Evolutionary conservation across 2,888 invertebrate species (phyloP), one percentile per base, ranked within the genome.

Genomic region (Trachelus stipa): DNA sequence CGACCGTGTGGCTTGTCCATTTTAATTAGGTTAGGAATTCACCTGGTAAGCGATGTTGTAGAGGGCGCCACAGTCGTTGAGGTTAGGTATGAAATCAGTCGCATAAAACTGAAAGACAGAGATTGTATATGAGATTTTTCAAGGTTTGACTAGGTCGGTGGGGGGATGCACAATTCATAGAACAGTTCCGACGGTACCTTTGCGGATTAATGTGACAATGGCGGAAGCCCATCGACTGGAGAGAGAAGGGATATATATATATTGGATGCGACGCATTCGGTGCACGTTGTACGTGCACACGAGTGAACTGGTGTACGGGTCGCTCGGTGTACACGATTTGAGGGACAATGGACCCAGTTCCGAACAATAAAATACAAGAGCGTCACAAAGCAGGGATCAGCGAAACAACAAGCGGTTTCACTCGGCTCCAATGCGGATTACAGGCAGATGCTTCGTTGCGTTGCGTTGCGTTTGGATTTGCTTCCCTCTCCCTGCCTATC

Each of bases 351-450:
- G 84, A 77, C 80, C 79, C 85, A 86, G 85, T 86, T 84, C 85
- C 85, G 88, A 87, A 89, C 89, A 88, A 86, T 87, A 86, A 83
- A 82, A 86, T 85, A 88, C 86, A 89, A 88, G 87, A 88, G 87
- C 85, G 83, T 87, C 82, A 89, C 89, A 89, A 89, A 88, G 85
- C 87, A 74, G 86, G 89, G 89, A 88, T 88, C 88, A 88, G 84
- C 88, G 86, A 88, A 89, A 89, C 89, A 89, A 89, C 88, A 86
- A 85, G 86, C 87, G 88, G 88, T 89, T 89, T 89, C 89, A 88
- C 89, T 86, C 85, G 83, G 81, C 83, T 84, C 83, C 83, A 82
- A 83, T 87, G 85, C 73, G 83, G 88, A 88, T 89, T 89, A 89
- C 89, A 85, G 87, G 88, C 89, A 89, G 89, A 89, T 89, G 88